Percentiles rank a stretch among this genome's conserved stretches.
Conservation (phyloP, 2,797 vertebrate genomes). For the Sebastes nivosus region DNA sequence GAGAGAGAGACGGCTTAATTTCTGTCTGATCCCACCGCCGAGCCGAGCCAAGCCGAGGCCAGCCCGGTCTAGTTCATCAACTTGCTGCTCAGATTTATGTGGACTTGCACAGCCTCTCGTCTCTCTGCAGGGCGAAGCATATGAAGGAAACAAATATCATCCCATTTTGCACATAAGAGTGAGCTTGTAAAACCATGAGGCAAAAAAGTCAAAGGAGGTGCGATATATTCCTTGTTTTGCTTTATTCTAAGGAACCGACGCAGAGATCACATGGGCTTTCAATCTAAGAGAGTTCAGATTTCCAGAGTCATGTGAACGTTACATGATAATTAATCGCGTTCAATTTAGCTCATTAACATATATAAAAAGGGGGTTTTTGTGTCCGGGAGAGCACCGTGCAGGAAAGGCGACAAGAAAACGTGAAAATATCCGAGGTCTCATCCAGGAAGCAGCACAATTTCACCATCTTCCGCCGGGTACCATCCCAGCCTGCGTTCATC, state of each 20-base stretch:
- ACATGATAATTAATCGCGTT: neutral
- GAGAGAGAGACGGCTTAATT: slow-evolving; percentile 45
- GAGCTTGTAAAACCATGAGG: neutral
- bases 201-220: neutral
- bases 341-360: neutral
- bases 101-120: slow-evolving; percentile 37
- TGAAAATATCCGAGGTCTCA: slow-evolving; percentile 8
- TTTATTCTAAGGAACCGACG: neutral
- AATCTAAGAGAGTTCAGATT: neutral
- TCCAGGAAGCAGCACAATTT: slow-evolving; percentile 27
- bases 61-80: slow-evolving; percentile 47
- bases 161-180: slow-evolving; percentile 7
- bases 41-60: neutral
- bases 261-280: neutral
- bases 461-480: slow-evolving; percentile 45
- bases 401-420: slow-evolving; percentile 2
- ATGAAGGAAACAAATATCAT: slow-evolving; percentile 6
- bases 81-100: slow-evolving; percentile 28
- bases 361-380: slow-evolving; percentile 10
- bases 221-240: neutral
- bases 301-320: neutral
- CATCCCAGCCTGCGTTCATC: slow-evolving; percentile 44
- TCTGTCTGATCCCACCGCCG: slow-evolving; percentile 53
- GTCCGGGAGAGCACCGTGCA: slow-evolving; percentile 6
- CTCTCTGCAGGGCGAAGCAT: slow-evolving; percentile 19